A percentile compares a stretch with the other conserved stretches of the same genome.
Evolutionary conservation across 2,113 vertebrate species (phyloP).

Genomic region (Hepsetus odoe): DNA sequence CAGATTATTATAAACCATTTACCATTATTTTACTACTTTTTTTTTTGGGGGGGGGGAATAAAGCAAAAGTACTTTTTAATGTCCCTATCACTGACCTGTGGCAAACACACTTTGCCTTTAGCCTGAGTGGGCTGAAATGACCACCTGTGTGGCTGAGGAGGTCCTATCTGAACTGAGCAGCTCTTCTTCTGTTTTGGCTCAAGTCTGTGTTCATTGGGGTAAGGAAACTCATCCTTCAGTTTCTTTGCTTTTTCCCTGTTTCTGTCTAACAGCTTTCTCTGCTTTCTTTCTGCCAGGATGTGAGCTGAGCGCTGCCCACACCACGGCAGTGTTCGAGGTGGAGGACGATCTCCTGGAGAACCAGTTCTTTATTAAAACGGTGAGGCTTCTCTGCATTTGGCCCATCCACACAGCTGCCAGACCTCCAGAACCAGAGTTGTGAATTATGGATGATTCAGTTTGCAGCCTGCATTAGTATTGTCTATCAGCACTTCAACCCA

Average conservation of each 20-base stretch:
- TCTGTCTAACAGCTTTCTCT: not conserved
- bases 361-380: slow-evolving; percentile 67
- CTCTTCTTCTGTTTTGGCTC: slow-evolving; percentile 45
- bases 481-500: no score
- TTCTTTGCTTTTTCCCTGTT: not conserved
- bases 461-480: no score
- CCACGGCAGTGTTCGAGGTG: slow-evolving; percentile 59
- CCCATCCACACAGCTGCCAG: no score
- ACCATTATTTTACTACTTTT: no score
- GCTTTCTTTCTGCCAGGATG: slow-evolving; percentile 59
- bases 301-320: slow-evolving; percentile 49
- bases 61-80: no score
- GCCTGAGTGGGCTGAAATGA: slow-evolving; percentile 36
- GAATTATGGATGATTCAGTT: no score
- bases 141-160: slow-evolving; percentile 8
- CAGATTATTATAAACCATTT: no score
- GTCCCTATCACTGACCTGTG: not conserved
- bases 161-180: slow-evolving; percentile 39
- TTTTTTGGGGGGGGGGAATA: no score
- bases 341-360: slow-evolving; percentile 66
- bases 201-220: slow-evolving; percentile 60
- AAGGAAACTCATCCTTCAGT: no score
- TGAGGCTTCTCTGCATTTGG: slow-evolving; percentile 59
- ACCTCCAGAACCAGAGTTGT: no score
- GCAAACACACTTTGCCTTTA: not conserved